phyloP scores from a whole-genome alignment of 2,888 invertebrate species.

The Melanchra persicariae region DNA sequence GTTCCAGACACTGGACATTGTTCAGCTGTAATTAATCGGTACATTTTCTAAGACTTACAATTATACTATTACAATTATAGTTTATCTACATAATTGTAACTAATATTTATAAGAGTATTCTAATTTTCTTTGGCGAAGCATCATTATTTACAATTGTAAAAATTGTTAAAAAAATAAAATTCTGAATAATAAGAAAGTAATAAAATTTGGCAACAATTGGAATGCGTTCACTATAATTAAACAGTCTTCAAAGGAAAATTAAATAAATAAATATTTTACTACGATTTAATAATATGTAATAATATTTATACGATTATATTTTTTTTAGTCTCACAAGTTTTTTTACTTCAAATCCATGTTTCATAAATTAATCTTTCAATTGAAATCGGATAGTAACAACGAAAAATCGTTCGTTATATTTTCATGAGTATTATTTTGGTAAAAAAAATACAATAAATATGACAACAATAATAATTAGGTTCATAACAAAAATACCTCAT shows the following conservation, averaged over 20 bases:
- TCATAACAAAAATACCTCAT: constrained; percentile 23
- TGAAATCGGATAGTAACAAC: constrained; percentile 35
- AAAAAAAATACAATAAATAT: constrained; percentile 5
- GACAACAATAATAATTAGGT: constrained; percentile 7
- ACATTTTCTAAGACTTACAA: constrained; percentile 57
- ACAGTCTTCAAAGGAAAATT: constrained; percentile 62
- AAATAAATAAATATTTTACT: constrained; percentile 60
- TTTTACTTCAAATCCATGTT: constrained; percentile 68
- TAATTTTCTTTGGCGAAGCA: constrained; percentile 85
- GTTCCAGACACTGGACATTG: neutral
- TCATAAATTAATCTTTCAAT: constrained; percentile 33
- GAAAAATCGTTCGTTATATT: constrained; percentile 1
- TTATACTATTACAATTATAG: constrained; percentile 54
- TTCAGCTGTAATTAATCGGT: constrained; percentile 52
- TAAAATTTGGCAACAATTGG: constrained; percentile 60
- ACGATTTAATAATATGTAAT: constrained; percentile 50
- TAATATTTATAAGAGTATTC: constrained; percentile 77
- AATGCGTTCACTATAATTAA: constrained; percentile 61
- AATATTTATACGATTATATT: no score
- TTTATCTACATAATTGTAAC: constrained; percentile 66
- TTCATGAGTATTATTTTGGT: constrained; percentile 25
- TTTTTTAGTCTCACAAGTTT: constrained; percentile 63
- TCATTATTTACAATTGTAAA: constrained; percentile 80
- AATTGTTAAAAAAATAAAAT: constrained; percentile 62
- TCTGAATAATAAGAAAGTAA: constrained; percentile 54